A percentile compares a stretch with the other conserved stretches of the same genome.
phyloP scores from a whole-genome alignment of 2,797 vertebrate species.

The Acropternis orthonyx region DNA sequence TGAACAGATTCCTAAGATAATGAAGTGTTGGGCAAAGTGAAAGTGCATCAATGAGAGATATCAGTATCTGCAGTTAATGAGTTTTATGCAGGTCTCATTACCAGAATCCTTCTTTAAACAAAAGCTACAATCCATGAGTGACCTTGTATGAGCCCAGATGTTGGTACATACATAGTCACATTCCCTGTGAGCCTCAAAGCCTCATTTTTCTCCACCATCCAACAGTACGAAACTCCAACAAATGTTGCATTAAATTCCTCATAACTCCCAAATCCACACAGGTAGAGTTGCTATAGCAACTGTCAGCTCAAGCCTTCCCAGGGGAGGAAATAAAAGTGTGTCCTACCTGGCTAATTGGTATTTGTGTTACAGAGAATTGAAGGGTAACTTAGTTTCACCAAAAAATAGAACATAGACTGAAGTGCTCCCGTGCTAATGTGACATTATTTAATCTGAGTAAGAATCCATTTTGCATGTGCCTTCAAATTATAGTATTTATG shows the following conservation, averaged over 20 bases:
- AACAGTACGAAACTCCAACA: not conserved
- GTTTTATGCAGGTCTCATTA: not conserved
- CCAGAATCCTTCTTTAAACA: not conserved
- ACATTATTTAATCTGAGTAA: conserved; percentile 50
- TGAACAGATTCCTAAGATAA: not conserved
- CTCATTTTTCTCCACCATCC: not conserved
- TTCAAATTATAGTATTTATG: conserved; percentile 40
- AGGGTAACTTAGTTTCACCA: conserved; percentile 13
- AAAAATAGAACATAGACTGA: conserved; percentile 12
- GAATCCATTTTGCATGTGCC: not conserved
- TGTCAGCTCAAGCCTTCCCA: conserved; percentile 47
- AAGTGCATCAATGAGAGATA: not conserved
- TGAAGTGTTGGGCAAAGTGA: not conserved
- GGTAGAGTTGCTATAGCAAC: conserved; percentile 61
- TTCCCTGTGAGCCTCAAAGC: not conserved
- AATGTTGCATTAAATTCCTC: conserved; percentile 8
- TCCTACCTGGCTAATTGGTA: conserved; percentile 57
- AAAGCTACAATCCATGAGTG: not conserved
- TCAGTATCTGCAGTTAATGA: not conserved
- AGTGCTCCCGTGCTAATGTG: conserved; percentile 15
- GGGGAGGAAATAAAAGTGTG: conserved; percentile 42
- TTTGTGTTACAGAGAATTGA: conserved; percentile 39
- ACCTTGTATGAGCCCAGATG: not conserved
- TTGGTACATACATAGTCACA: not conserved
- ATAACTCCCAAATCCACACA: conserved; percentile 7